Evolutionary conservation across 2,797 vertebrate genomes (phyloP).

Genomic region (Mormyrops boulengeri): DNA sequence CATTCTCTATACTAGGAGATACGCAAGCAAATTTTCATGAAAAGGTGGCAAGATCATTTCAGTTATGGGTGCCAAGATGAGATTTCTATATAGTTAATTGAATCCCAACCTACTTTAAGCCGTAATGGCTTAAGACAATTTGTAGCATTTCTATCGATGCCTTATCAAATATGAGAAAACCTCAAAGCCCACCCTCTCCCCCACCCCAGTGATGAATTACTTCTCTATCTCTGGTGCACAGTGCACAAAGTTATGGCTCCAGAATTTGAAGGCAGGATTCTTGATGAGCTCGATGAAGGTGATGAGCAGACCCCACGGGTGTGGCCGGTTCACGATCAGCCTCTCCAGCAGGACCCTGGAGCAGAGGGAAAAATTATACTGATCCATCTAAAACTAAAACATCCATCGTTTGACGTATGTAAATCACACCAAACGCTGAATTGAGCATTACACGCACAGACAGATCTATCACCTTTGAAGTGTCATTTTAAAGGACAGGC

Average conservation of each 20-base stretch:
- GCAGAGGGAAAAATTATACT: not conserved
- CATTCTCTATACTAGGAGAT: not conserved
- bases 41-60: not conserved
- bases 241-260: constrained; percentile 99
- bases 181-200: not conserved
- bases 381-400: not conserved
- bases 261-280: constrained; percentile 98
- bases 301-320: constrained; percentile 98
- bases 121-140: not conserved
- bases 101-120: not conserved
- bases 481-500: not conserved
- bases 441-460: not conserved
- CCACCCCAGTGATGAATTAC: constrained; percentile 55
- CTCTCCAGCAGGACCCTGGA: constrained; percentile 91
- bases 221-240: constrained; percentile 99
- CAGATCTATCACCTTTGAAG: not conserved
- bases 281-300: constrained; percentile 99
- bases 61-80: not conserved
- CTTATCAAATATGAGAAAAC: not conserved
- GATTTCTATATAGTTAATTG: not conserved
- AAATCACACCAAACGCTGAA: not conserved
- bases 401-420: not conserved
- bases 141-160: not conserved
- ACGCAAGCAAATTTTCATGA: not conserved
- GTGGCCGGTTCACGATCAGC: constrained; percentile 97